Evolutionary conservation across 92 coral and sea anemone genomes (phyloP), one percentile per base, ranked within the genome.

Genomic region (Paramuricea clavata): DNA sequence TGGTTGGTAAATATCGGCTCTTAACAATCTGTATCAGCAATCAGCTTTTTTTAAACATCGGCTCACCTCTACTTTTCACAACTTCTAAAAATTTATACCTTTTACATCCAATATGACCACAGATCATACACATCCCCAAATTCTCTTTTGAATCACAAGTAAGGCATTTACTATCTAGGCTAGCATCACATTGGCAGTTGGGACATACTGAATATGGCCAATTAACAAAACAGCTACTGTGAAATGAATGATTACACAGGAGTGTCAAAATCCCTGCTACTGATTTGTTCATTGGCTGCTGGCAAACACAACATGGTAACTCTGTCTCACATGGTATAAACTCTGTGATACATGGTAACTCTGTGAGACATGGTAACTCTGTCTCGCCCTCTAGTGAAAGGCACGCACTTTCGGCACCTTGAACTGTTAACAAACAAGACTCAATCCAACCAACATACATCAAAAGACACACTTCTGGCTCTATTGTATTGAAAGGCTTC

Each of bases 201-300:
- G 99, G 99, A 64, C 99, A 97, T 32, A 97, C 94, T 59, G 97
- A 93, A 68, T 97, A 98, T 12, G 94, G 89, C 99, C 99, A 97
- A 68, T 97, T 93, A 0, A 95, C 93, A 79, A 97, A 78, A 33
- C 99, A 97, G 85, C 99, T 97, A 2, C 99, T 97, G 47, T 97
- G 99, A 79, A 97, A 97, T 8, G 99, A 97, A 69, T 97, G 99
- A 71, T 97, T 97, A 49, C 99, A 97, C 74, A 97, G 90, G 34
- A 97, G 93, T 19, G 99, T 97, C 59, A 97, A 87, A 74, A 97
- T 94, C 12, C 99, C 99, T 64, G 94, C 99, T 0, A 97, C 99
- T 8, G 99, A 93, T 68, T 97, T 98, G 85, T 97, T 98, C 99
- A 96, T 96, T 42, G 98, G 89, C 60, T 96, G 98, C 78, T 94